Conservation (phyloP, 2,113 vertebrate species). For the Melierax canorus region DNA sequence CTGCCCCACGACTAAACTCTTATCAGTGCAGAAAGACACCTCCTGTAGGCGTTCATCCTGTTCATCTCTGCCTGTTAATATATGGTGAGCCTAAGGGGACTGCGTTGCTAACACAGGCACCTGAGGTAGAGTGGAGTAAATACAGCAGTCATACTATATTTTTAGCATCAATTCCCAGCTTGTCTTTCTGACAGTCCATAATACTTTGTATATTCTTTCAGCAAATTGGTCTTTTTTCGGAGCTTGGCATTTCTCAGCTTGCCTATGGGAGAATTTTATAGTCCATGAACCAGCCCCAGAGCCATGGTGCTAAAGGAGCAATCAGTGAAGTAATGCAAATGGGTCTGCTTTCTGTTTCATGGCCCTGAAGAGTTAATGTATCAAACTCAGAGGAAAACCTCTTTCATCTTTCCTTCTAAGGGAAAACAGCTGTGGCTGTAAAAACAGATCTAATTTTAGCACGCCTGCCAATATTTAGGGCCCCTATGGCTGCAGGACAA, state of each 20-base stretch:
- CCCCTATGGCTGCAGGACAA: conserved; percentile 2
- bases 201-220: not conserved
- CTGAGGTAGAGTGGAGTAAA: not conserved
- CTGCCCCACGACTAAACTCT: not conserved
- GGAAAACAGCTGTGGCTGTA: conserved; percentile 54
- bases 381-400: conserved; percentile 15
- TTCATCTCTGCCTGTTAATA: not conserved
- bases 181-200: not conserved
- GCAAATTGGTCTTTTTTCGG: not conserved
- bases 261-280: not conserved
- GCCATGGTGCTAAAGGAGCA: accelerated
- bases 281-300: not conserved
- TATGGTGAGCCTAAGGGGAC: not conserved
- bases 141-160: accelerated
- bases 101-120: not conserved
- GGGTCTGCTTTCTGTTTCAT: not conserved
- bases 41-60: not conserved
- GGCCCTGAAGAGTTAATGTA: not conserved
- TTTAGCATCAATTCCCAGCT: not conserved
- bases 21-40: not conserved
- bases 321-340: not conserved
- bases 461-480: not conserved
- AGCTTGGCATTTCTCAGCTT: not conserved
- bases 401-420: conserved; percentile 31
- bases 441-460: conserved; percentile 12